Conservation (phyloP, 1,140 invertebrate species). For the Bombus turneri region DNA sequence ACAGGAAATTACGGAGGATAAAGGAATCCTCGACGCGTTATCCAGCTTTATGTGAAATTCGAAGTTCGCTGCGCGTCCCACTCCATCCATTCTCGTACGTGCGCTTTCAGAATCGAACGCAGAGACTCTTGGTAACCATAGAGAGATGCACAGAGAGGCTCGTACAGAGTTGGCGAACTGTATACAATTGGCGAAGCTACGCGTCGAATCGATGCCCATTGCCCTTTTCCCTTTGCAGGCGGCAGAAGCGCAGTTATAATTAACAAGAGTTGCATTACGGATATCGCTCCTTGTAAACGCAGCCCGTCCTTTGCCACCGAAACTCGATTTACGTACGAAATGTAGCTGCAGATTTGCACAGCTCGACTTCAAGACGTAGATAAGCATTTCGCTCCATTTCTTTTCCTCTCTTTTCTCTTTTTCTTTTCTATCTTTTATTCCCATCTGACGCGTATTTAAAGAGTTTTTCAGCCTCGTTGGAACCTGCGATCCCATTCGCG, state of each 20-base stretch:
- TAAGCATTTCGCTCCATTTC: background rate
- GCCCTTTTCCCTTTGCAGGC: background rate
- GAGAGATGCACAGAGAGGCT: no score
- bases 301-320: background rate
- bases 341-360: background rate
- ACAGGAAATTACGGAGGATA: no score
- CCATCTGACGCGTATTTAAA: background rate
- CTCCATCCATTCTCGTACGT: no score
- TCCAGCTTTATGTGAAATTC: no score
- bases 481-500: no score
- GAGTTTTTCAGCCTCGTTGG: background rate
- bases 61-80: no score
- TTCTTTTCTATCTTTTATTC: background rate
- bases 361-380: background rate
- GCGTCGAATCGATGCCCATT: background rate
- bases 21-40: no score
- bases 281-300: background rate
- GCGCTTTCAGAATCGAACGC: no score
- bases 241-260: background rate
- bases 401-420: background rate
- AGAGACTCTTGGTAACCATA: no score
- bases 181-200: constrained; percentile 3
- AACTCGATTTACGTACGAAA: background rate
- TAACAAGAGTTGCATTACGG: background rate
- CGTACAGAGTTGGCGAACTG: background rate